Evolutionary conservation across 2,888 invertebrate genomes (phyloP).

Genomic region (Pyrochroa serraticornis): DNA sequence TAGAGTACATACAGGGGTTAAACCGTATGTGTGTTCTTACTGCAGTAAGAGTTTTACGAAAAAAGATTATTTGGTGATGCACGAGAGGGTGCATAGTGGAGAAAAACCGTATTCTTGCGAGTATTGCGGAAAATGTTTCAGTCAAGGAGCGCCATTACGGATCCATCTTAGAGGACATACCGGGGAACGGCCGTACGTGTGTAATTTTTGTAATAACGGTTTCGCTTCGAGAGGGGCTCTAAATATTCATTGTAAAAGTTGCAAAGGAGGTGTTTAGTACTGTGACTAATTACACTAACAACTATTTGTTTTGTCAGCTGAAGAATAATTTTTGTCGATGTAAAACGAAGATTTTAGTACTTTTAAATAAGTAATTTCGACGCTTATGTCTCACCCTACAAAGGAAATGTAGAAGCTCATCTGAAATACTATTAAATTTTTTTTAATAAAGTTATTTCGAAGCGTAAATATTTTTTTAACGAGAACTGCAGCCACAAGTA

Average conservation of each 20-base stretch:
- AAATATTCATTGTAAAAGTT: conserved; percentile 62
- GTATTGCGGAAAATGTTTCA: conserved; percentile 62
- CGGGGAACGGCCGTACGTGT: neutral
- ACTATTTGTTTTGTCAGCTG: too few species aligned
- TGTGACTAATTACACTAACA: too few species aligned
- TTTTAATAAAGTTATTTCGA: too few species aligned
- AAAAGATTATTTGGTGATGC: conserved; percentile 63
- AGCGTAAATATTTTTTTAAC: too few species aligned
- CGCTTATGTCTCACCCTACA: too few species aligned
- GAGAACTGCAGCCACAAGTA: too few species aligned
- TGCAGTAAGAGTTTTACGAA: conserved; percentile 66
- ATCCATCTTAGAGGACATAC: conserved; percentile 58
- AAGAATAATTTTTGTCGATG: too few species aligned
- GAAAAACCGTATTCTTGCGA: conserved; percentile 63
- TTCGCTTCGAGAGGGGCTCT: conserved; percentile 40
- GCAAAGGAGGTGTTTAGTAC: conserved; percentile 28
- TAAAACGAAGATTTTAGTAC: too few species aligned
- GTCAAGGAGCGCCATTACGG: conserved; percentile 24
- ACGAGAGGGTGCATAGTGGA: conserved; percentile 65
- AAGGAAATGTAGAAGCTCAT: too few species aligned
- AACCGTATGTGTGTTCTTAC: conserved; percentile 64
- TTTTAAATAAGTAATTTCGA: too few species aligned
- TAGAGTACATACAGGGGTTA: conserved; percentile 65
- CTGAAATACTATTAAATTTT: too few species aligned
- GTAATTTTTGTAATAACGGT: neutral